Base-by-base conservation (phyloP, 2,113 vertebrate species). In the Lamprologus tigripictilis region DNA sequence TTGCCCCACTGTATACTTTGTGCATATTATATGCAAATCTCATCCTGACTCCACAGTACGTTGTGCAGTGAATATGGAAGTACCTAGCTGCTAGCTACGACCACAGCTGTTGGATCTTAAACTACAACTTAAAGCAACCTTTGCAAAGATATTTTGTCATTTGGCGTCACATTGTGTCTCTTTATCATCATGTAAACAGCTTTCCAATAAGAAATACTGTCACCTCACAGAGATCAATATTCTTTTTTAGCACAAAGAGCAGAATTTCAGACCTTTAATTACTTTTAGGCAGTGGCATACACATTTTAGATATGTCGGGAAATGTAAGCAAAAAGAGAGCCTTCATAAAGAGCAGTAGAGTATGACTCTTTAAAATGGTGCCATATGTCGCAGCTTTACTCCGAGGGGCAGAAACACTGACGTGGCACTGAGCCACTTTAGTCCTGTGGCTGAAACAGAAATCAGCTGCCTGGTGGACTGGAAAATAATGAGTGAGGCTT, bases 401-500 rank as follows among this genome's bases (percentile, higher is more conserved):
- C 83, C 10, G 53, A 76, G 58, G 55, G 23, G 57, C 89, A 53
- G 80, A 85, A 80, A 89, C 89, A 42, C 40, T 63, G 84, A 47
- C 51, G 66, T n/a, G 66, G 40, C 35, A 55, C 82, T 86, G 78
- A 81, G 86, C 82, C 12, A 49, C 83, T 78, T 35, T 80, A 84
- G 78, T 21, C 90, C 89, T 51, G 85, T 23, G 61, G 88, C 89
- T 89, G 51, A 85, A 87, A 82, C 83, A 82, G 80, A 91, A 90
- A 92, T 82, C 88, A 86, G 73, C 87, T 92, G 90, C 79, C 84
- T 86, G 76, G 9, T 82, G 81, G 83, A 89, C 88, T 88, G 89
- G 89, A 93, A 94, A 91, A 91, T 92, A 93, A 91, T 26, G 73
- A 93, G 91, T 81, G 82, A 53, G 81, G 82, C 90, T 86, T 71